These are phyloP conservation scores for Ophioninae sp. DNA, from an alignment of 2,888 invertebrate genomes.

Conservation along the genomic window DNA sequence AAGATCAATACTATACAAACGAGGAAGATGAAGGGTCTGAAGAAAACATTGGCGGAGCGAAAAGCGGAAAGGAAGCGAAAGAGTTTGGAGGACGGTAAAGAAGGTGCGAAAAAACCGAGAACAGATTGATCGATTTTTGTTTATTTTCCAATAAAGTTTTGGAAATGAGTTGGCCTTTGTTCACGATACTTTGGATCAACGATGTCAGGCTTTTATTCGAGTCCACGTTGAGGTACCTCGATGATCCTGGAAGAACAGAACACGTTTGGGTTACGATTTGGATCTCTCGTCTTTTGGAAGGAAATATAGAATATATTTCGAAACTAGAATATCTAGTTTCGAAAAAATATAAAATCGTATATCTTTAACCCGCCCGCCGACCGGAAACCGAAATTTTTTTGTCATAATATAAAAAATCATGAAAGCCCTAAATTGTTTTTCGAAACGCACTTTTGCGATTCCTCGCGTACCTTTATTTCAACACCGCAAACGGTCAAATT, in stretches of 20 bases:
- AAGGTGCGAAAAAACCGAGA: constrained; percentile 66
- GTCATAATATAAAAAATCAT: too few species aligned
- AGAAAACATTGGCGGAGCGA: constrained; percentile 87
- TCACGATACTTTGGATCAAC: background rate
- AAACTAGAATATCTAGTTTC: background rate
- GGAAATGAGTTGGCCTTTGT: background rate
- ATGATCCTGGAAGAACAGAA: constrained; percentile 66
- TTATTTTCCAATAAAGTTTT: background rate
- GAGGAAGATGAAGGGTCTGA: constrained; percentile 94
- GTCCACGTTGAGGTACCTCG: constrained; percentile 71
- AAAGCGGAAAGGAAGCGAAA: constrained; percentile 84
- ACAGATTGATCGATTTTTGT: constrained; percentile 31
- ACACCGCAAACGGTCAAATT: constrained; percentile 85
- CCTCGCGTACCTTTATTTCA: constrained; percentile 84
- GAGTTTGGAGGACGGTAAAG: constrained; percentile 77
- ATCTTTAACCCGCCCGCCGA: too few species aligned
- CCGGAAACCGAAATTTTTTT: too few species aligned
- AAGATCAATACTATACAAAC: constrained; percentile 92
- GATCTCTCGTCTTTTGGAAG: constrained; percentile 34
- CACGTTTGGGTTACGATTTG: too few species aligned
- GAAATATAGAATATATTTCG: constrained; percentile 39
- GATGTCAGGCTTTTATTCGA: constrained; percentile 47
- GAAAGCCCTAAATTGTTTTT: background rate
- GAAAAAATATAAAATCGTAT: background rate
- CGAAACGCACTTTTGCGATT: constrained; percentile 3